Percentiles rank a stretch among this genome's conserved stretches.
These are phyloP conservation scores for Pavo muticus DNA, from an alignment of 2,113 vertebrate genomes.

Conservation along the genomic window DNA sequence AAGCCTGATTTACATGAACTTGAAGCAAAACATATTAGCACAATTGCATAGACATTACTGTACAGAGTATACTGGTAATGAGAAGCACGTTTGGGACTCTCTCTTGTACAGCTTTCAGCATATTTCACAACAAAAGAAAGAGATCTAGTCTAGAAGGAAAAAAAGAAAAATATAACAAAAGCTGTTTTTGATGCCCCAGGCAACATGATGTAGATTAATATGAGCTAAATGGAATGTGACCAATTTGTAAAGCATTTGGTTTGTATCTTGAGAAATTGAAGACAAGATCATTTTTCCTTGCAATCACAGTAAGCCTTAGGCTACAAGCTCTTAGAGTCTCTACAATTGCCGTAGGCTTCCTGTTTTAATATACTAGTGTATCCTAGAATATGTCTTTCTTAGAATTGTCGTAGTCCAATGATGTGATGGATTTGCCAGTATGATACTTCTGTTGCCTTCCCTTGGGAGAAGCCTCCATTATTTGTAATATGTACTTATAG, in stretches of 20 bases:
- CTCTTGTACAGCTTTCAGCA: slow-evolving; percentile 39
- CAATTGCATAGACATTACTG: not conserved
- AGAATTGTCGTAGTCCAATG: slow-evolving; percentile 40
- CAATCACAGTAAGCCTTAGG: slow-evolving; percentile 71
- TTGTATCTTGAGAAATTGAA: slow-evolving; percentile 74
- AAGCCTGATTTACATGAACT: slow-evolving; percentile 56
- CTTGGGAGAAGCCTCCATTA: slow-evolving; percentile 60
- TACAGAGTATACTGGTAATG: not conserved
- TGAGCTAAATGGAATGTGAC: slow-evolving; percentile 82
- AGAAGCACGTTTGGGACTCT: slow-evolving; percentile 15
- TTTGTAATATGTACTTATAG: not conserved
- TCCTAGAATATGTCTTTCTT: slow-evolving; percentile 44
- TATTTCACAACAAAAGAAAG: slow-evolving; percentile 34
- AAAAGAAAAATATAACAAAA: slow-evolving; percentile 67
- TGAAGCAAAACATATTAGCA: slow-evolving; percentile 58
- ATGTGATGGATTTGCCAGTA: slow-evolving; percentile 60
- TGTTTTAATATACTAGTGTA: slow-evolving; percentile 44
- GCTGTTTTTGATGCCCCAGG: slow-evolving; percentile 49
- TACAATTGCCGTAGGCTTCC: slow-evolving; percentile 37
- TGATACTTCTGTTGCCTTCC: slow-evolving; percentile 54
- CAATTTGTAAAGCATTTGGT: slow-evolving; percentile 78
- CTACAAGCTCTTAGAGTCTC: slow-evolving; percentile 42
- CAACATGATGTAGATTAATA: slow-evolving; percentile 76
- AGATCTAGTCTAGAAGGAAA: slow-evolving; percentile 48
- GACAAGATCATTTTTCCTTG: slow-evolving; percentile 65